Base-by-base conservation (phyloP, 1,140 invertebrate species). In the Pseudomyrmex flavicornis region DNA sequence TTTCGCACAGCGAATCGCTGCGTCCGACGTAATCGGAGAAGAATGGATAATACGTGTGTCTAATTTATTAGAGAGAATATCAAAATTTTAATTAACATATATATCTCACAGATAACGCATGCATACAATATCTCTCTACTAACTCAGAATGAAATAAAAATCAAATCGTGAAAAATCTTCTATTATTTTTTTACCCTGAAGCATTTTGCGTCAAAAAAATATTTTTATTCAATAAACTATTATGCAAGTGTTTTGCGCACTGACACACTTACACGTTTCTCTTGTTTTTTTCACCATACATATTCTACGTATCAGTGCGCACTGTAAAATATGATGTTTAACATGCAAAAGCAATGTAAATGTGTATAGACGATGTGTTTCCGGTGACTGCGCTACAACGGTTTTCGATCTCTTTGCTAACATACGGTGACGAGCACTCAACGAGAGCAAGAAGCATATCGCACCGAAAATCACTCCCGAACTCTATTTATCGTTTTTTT, bases 391-490 rank as follows among this genome's bases (percentile, higher is more conserved):
- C 61, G 70, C 65, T 76, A 69, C 84, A 84, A 88, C 87, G 84
- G 84, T 70, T 76, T 83, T 88, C 70, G 69, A 20, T 48, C 63
- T 72, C 48, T 54, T 63, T 58, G 58, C 48, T 73, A 82, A 86
- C 76, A 75, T 77, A 79, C 82, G 73, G 65, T 75, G 86, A 84
- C 73, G 85, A 85, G 72, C n/a, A 54, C 77, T 59, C 65, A 68
- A 58, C 75, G 50, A 76, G 22, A 69, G 22, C 65, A 65, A 77
- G 66, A 26, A 59, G 44, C 65, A 54, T 92, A 92, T 92, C 91
- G 86, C 85, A 68, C 68, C 85, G 88, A 89, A 91, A 92, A 92
- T 91, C 91, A 90, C 82, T 90, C 88, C 82, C 54, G 12, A 66
- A 69, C 65, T 70, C 65, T 72, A 66, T 89, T 68, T 83, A 66